Conservation (phyloP, 2,888 invertebrate genomes). For the Hypomecis atomaria region DNA sequence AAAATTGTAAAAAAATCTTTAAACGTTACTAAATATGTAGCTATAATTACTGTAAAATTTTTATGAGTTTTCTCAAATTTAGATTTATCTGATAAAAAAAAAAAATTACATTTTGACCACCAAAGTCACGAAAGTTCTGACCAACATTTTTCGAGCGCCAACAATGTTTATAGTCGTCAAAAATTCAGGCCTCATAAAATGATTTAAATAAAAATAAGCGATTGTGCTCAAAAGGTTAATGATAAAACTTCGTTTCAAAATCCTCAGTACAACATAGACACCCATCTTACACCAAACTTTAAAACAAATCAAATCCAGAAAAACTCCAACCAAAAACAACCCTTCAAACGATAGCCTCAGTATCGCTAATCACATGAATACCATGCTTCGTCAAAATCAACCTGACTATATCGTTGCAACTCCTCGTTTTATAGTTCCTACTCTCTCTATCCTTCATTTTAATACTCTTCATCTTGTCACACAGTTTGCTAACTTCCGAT, state of each 20-base stretch:
- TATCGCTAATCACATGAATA: slow-evolving; percentile 91
- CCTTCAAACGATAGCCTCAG: slow-evolving; percentile 87
- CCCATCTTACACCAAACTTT: background rate
- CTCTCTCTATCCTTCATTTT: slow-evolving; percentile 69
- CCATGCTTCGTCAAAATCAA: slow-evolving; percentile 91
- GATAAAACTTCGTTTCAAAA: background rate
- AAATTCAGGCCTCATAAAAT: too few species aligned
- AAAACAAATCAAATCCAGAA: background rate
- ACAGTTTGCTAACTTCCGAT: slow-evolving; percentile 81
- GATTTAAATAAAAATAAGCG: too few species aligned
- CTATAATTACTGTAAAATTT: too few species aligned
- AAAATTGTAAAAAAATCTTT: too few species aligned
- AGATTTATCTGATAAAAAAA: too few species aligned
- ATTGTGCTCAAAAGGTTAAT: too few species aligned
- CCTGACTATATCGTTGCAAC: slow-evolving; percentile 86
- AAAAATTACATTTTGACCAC: too few species aligned
- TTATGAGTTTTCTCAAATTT: too few species aligned
- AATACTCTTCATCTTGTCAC: slow-evolving; percentile 76
- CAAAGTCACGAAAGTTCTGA: too few species aligned
- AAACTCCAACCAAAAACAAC: background rate
- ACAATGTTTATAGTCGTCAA: too few species aligned
- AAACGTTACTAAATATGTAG: too few species aligned
- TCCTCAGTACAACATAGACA: slow-evolving; percentile 2
- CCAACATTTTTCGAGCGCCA: too few species aligned
- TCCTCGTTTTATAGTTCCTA: slow-evolving; percentile 73